A percentile compares a stretch with the other conserved stretches of the same genome.
Conservation (phyloP, 2,888 invertebrate genomes). For the Tenthredo amoena region DNA sequence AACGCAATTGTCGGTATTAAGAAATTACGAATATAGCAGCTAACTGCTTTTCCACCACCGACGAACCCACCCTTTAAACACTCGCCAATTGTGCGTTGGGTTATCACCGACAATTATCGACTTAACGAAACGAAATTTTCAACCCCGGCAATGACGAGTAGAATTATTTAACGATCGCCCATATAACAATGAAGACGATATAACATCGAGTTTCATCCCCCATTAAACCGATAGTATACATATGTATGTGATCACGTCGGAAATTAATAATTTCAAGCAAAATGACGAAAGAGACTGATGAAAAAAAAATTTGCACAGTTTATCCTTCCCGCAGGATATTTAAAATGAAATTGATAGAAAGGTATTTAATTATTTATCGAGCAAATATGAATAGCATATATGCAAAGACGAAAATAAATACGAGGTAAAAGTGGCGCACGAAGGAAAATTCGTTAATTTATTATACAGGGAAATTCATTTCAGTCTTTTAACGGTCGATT, state of each 20-base stretch:
- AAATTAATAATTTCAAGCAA: neutral
- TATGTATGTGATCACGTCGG: neutral
- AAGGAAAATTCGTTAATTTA: no score
- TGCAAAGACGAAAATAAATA: no score
- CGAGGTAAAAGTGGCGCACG: no score
- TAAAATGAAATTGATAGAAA: no score
- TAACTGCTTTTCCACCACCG: conserved; percentile 12
- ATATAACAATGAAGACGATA: neutral
- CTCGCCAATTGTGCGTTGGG: neutral
- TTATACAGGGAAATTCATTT: no score
- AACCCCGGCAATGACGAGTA: neutral
- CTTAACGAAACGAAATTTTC: conserved; percentile 11
- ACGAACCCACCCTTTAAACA: conserved; percentile 8
- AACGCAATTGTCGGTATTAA: conserved; percentile 53
- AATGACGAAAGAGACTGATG: neutral
- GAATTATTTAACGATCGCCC: conserved; percentile 24
- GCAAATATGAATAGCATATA: no score
- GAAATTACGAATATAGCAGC: conserved; percentile 49
- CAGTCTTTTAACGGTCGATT: neutral
- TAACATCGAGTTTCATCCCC: neutral
- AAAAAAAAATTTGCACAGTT: neutral
- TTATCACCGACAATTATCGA: conserved; percentile 40
- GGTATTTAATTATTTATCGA: no score
- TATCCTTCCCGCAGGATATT: no score
- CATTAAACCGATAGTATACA: neutral